Conservation (phyloP, 2,797 vertebrate genomes). For the Cossypha caffra region DNA sequence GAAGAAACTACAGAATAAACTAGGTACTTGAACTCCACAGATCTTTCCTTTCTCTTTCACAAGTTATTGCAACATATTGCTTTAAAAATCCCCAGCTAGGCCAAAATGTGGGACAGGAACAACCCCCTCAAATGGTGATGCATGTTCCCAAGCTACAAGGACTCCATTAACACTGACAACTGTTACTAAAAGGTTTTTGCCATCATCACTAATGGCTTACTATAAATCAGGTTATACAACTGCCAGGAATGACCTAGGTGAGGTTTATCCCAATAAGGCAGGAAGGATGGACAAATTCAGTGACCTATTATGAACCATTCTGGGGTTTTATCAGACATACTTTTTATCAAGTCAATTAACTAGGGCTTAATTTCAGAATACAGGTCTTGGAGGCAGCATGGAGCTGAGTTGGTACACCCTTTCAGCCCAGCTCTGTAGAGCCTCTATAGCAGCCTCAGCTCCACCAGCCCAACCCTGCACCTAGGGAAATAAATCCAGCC, state of each 20-base stretch:
- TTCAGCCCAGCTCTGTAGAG: not conserved
- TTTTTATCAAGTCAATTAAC: not conserved
- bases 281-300: accelerated
- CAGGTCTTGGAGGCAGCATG: not conserved
- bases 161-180: not conserved
- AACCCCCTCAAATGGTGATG: not conserved
- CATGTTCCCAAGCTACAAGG: not conserved
- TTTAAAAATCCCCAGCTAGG: not conserved
- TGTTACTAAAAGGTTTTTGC: not conserved
- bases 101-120: not conserved
- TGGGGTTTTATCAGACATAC: not conserved
- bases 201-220: not conserved
- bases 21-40: not conserved
- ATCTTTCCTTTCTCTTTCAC: not conserved
- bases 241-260: accelerated
- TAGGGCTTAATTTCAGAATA: not conserved
- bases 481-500: not conserved
- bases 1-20: not conserved
- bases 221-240: not conserved
- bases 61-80: not conserved
- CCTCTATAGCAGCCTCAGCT: not conserved
- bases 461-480: not conserved
- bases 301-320: not conserved
- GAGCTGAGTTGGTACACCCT: not conserved
- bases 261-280: not conserved